Evolutionary conservation across 2,888 invertebrate genomes (phyloP), one percentile per base, ranked within the genome.

Genomic region (Eupithecia subfuscata): DNA sequence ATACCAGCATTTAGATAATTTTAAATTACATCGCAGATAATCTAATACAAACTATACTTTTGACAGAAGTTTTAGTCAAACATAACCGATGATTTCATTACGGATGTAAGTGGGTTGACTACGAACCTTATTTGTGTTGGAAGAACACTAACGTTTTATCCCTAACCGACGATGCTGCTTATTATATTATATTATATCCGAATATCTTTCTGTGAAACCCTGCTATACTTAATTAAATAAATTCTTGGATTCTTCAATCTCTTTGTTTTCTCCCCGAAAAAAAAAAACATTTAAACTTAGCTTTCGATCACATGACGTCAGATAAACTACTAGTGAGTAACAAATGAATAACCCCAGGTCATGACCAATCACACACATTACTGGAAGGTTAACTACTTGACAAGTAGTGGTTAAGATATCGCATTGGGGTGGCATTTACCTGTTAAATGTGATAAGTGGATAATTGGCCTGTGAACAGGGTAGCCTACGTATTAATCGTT

Each of bases 361-460:
- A 69, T 74, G 67, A 40, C 63, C 67, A 71, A 71, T 63, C 60
- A 71, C 69, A 71, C 43, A 52, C 45, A 73, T 73, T 73, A 76
- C 64, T 45, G 73, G 37, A 75, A 78, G 69, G 75, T 78, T 77
- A 74, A 78, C 78, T 77, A 75, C 56, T 56, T 80, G 85, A 81
- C 82, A 82, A 65, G 75, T 64, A 37, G 69, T 65, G 75, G 81
- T 84, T 78, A 78, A 81, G 69, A 71, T 78, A 78, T 80, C 80
- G 71, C 69, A 72, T 52, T 69, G 76, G 75, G 60, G 25, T 48
- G 14, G 71, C 22, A 74, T 72, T 78, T 72, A 69, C 73, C 65
- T 76, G 76, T 48, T 69, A 65, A 65, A 65, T 56, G 25, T 12
- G 45, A 63, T 40, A 43, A 40, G 60, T 71, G 43, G 60, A 34